Conservation (phyloP, 2,888 invertebrate genomes). For the Drosophila melanosoma region DNA sequence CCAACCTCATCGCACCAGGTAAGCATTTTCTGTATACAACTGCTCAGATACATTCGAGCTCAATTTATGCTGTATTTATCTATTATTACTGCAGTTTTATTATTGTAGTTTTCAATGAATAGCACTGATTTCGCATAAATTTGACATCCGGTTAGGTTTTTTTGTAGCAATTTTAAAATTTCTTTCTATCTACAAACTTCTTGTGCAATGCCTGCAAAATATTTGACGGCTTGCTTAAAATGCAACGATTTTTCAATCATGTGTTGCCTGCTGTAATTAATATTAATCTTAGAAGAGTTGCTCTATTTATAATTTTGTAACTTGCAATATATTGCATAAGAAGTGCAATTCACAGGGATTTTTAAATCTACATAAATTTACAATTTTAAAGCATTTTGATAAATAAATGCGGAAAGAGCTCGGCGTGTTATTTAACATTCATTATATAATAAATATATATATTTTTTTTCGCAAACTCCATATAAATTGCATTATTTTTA, state of each 20-base stretch:
- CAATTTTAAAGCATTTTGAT: background rate
- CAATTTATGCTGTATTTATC: background rate
- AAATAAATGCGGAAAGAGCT: background rate
- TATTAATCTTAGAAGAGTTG: background rate
- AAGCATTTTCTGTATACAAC: background rate
- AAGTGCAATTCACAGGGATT: background rate
- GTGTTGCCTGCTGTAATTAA: background rate
- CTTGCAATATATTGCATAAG: background rate
- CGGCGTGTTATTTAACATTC: too few relatives aligned
- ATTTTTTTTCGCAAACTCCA: background rate
- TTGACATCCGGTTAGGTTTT: background rate
- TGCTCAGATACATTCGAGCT: background rate
- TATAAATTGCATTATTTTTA: background rate
- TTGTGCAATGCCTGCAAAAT: background rate
- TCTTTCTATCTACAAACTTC: background rate
- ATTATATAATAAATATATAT: background rate
- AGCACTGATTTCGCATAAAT: background rate
- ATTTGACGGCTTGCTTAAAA: background rate
- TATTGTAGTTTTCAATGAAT: background rate
- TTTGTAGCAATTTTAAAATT: background rate
- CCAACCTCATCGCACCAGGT: background rate
- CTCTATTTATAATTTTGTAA: background rate
- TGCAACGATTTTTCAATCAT: background rate
- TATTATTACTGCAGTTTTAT: background rate
- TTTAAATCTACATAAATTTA: background rate